Evolutionary conservation across 2,797 vertebrate genomes (phyloP).

Genomic region (Nasua narica): DNA sequence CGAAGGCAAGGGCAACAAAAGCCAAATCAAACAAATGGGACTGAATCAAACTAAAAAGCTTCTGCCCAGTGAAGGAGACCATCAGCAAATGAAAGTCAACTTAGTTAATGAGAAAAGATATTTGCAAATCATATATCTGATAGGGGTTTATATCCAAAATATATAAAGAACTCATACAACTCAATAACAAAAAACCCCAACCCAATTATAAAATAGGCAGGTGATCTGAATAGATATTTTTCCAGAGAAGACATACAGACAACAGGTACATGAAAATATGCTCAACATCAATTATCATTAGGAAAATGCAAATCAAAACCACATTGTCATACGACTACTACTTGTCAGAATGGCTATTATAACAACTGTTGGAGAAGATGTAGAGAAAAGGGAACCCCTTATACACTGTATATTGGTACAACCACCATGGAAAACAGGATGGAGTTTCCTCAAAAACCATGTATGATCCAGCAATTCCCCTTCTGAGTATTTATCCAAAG

Average conservation of each 20-base stretch:
- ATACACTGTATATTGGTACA: background rate
- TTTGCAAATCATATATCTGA: background rate
- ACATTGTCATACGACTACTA: background rate
- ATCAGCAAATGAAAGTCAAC: background rate
- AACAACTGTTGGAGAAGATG: background rate
- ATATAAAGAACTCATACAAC: background rate
- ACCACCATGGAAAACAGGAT: background rate
- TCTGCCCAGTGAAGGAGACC: background rate
- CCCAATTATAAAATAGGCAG: background rate
- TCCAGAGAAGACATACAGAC: background rate
- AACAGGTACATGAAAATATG: background rate
- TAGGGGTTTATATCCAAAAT: background rate
- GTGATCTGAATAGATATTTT: background rate
- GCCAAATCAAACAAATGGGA: background rate
- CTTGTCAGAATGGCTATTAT: background rate
- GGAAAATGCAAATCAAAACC: background rate
- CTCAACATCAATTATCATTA: background rate
- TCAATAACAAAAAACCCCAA: background rate
- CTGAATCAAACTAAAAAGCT: background rate
- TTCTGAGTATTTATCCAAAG: background rate
- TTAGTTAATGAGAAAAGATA: background rate
- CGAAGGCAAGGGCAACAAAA: background rate
- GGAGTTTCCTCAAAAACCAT: background rate
- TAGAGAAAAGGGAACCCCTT: background rate
- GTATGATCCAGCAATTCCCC: background rate